These are phyloP conservation scores for Trachythela sp. DNA, from an alignment of 64 coral and sea anemone genomes.

Conservation along the genomic window DNA sequence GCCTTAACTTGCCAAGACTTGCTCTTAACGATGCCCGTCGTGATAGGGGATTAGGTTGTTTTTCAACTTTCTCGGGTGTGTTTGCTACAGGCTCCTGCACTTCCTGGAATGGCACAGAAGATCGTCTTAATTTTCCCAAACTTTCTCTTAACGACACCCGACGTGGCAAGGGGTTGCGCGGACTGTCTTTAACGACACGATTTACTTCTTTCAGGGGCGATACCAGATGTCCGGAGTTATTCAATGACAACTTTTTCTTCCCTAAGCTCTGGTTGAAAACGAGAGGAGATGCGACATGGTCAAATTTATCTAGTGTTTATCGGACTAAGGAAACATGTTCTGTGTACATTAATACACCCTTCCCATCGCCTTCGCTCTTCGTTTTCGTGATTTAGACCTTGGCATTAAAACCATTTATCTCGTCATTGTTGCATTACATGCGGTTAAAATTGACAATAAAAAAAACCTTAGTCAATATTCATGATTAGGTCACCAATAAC, in stretches of 20 bases:
- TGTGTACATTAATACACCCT: too few relatives aligned
- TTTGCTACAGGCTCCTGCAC: slow-evolving; percentile 41
- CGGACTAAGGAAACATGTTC: too few relatives aligned
- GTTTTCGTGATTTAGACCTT: too few relatives aligned
- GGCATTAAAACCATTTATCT: too few relatives aligned
- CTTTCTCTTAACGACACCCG: slow-evolving; percentile 59
- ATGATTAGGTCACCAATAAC: too few relatives aligned
- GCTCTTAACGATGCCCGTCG: slow-evolving; percentile 53
- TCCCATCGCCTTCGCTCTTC: too few relatives aligned
- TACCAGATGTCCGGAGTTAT: neutral
- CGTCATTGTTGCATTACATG: too few relatives aligned
- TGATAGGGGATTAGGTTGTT: slow-evolving; percentile 58
- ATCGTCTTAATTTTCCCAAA: neutral
- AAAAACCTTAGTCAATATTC: too few relatives aligned
- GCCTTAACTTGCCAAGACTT: neutral
- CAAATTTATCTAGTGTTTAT: too few relatives aligned
- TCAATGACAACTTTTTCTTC: neutral
- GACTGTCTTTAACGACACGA: neutral
- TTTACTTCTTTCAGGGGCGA: neutral
- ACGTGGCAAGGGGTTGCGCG: slow-evolving; percentile 51
- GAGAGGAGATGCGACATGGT: neutral
- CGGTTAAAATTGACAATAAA: too few relatives aligned
- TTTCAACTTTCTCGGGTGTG: slow-evolving; percentile 53
- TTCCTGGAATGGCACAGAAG: slow-evolving; percentile 36
- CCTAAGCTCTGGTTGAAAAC: neutral